Percentiles rank a stretch among this genome's conserved stretches.
These are phyloP conservation scores for Littorina saxatilis DNA, from an alignment of 1,140 invertebrate species.

Conservation along the genomic window DNA sequence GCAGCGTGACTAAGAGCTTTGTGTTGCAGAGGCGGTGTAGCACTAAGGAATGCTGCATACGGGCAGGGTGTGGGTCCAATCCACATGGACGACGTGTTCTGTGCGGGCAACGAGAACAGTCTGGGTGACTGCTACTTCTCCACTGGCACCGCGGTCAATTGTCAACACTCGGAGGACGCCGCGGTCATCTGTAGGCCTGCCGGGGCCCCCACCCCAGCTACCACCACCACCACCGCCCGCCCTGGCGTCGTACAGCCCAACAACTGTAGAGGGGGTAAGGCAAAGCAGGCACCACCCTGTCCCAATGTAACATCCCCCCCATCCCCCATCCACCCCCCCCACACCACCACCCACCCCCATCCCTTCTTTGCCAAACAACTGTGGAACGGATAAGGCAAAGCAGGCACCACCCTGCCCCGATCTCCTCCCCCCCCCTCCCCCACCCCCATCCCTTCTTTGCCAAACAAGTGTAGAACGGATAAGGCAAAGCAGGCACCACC, in stretches of 20 bases:
- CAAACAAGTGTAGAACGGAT: conserved; percentile 24
- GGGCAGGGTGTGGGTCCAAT: conserved; percentile 61
- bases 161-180: conserved; percentile 84
- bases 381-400: not conserved
- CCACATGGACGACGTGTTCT: conserved; percentile 94
- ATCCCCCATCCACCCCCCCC: conserved; percentile 38
- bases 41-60: conserved; percentile 38
- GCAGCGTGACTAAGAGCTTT: no score
- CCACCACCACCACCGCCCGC: conserved; percentile 45
- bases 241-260: conserved; percentile 33
- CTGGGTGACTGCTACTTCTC: conserved; percentile 84
- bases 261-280: conserved; percentile 20
- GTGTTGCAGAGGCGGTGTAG: conserved; percentile 46
- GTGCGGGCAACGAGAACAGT: conserved; percentile 86
- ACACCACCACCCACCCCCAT: conserved; percentile 39
- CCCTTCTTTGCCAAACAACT: conserved; percentile 37
- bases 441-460: conserved; percentile 30
- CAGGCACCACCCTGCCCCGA: not conserved
- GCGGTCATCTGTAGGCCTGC: conserved; percentile 83
- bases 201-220: conserved; percentile 14
- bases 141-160: conserved; percentile 88
- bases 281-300: not conserved
- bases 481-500: not conserved
- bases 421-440: no score
- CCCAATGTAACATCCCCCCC: no score